Base-by-base conservation (phyloP, 2,113 vertebrate species). In the Sylvia atricapilla region DNA sequence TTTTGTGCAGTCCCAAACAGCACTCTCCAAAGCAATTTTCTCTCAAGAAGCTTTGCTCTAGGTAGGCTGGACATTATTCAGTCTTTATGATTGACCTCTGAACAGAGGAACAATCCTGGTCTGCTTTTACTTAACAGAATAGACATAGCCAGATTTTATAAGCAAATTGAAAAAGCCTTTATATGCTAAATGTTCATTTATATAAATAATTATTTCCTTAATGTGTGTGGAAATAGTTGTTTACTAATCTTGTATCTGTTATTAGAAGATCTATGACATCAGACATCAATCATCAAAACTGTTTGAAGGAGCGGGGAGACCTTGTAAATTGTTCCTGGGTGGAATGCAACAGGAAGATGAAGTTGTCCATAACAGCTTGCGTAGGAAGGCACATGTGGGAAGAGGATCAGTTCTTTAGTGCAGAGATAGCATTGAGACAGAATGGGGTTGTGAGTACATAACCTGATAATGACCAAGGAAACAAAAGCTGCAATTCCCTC, bases 331-430 rank as follows among this genome's bases (percentile, higher is more conserved):
- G 11, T 49, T 81, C 24, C 15, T 6, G 27, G 22, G 4, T 77
- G 33, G 67, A 84, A 35, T 14, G 24, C 25, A 60, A 4, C 25
- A 35, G 35, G 59, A 66, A 59, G 44, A n/a, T 24, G 27, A 46
- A 62, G 22, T 3, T 60, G 55, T 60, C 81, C 1, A 0, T 44
- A 74, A 27, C 25, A 68, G 28, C 31, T 74, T 62, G n/a, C 0
- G 0, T 9, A 50, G 52, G 52, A 87, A 81, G 27, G 43, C 27
- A 41, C 9, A 13, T 1, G 2, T 33, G 33, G 39, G 52, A 63
- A 63, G 47, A 24, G 33, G 37, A 44, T 25, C 0, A 17, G 39
- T 72, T 14, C 39, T 84, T 55, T 30, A 58, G 41, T 20, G 12
- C 18, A n/a, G 31, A 5, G n/a, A 15, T 15, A 41, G 28, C 30